These are phyloP conservation scores for Tachysurus vachellii DNA, from an alignment of 2,113 vertebrate genomes.

Conservation along the genomic window DNA sequence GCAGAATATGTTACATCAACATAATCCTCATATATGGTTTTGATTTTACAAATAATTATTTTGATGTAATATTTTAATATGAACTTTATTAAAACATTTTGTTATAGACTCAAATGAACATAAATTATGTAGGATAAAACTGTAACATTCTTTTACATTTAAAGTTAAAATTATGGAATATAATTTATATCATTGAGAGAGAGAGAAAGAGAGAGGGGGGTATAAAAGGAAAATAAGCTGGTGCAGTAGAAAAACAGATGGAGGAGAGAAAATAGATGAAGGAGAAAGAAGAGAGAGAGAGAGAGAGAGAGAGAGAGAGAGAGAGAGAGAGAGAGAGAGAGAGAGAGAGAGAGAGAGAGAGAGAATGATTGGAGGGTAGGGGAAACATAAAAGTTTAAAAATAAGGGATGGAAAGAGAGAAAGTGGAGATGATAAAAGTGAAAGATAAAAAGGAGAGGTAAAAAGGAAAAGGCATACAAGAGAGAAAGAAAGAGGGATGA, in stretches of 20 bases:
- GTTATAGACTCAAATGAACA: not conserved
- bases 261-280: not conserved
- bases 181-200: not conserved
- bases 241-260: not conserved
- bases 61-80: not conserved
- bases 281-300: not conserved
- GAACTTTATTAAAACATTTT: not conserved
- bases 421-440: constrained; percentile 1
- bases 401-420: not conserved
- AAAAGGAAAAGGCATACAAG: not conserved
- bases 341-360: not conserved
- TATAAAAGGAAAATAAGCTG: constrained; percentile 18
- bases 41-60: not conserved
- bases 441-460: not conserved
- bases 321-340: not conserved
- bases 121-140: not conserved
- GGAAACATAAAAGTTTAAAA: not conserved
- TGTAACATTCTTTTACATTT: not conserved
- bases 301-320: constrained; percentile 39
- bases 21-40: not conserved
- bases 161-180: too few species aligned
- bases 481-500: not conserved
- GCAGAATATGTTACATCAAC: not conserved
- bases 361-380: not conserved
- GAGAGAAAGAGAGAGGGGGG: not conserved